phyloP scores from a whole-genome alignment of 2,113 vertebrate genomes.

The Gorsachius goisagi region DNA sequence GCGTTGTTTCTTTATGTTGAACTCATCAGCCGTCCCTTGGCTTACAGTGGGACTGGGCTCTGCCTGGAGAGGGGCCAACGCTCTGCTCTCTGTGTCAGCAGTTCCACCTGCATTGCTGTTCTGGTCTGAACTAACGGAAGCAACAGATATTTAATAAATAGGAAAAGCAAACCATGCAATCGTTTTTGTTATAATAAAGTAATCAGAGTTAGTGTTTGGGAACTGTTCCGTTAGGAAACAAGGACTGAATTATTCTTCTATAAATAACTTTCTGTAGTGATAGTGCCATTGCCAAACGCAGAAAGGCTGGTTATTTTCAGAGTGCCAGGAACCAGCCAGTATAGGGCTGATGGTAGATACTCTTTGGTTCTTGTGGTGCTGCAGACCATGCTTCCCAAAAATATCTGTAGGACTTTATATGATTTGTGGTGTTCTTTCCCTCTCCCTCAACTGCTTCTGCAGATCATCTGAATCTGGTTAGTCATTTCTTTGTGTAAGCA shows the following conservation, averaged over 20 bases:
- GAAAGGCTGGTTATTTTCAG: background rate
- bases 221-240: background rate
- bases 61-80: background rate
- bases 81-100: background rate
- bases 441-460: background rate
- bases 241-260: background rate
- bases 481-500: background rate
- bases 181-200: background rate
- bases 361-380: background rate
- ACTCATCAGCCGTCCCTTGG: background rate
- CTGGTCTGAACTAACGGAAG: background rate
- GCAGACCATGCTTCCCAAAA: background rate
- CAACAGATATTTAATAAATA: background rate
- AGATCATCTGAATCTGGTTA: background rate
- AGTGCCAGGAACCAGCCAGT: background rate
- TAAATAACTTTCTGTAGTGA: conserved; percentile 5
- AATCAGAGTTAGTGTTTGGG: background rate
- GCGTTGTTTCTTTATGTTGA: background rate
- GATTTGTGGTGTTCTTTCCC: background rate
- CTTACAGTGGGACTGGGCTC: background rate
- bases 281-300: background rate
- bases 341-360: background rate
- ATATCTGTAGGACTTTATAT: background rate
- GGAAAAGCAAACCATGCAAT: background rate
- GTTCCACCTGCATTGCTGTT: background rate